Evolutionary conservation across 2,888 invertebrate species (phyloP).

Genomic region (Platynereis dumerilii): DNA sequence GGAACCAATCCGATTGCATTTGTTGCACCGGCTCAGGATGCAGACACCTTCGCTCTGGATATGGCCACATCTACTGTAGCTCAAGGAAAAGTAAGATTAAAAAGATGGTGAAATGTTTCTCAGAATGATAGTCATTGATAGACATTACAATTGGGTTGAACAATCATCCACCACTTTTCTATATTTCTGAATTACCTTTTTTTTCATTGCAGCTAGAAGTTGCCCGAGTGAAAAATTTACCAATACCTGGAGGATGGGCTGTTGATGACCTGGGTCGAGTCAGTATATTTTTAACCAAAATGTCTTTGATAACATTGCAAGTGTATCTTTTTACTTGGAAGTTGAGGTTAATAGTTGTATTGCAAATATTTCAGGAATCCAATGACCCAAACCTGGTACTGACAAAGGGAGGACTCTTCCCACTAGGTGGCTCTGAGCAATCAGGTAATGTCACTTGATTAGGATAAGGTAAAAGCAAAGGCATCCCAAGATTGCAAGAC

Average conservation of each 20-base stretch:
- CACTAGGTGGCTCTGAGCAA: constrained; percentile 64
- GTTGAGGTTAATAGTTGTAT: too few relatives aligned
- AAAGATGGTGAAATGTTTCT: too few relatives aligned
- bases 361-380: constrained; percentile 43
- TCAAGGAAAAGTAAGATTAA: constrained; percentile 77
- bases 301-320: background rate
- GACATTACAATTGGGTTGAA: too few relatives aligned
- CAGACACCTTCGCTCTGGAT: constrained; percentile 84
- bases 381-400: constrained; percentile 61
- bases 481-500: too few relatives aligned
- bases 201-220: constrained; percentile 75
- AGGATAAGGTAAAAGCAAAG: too few relatives aligned
- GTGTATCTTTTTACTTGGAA: background rate
- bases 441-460: constrained; percentile 1
- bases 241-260: constrained; percentile 87
- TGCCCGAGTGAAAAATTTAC: constrained; percentile 76
- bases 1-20: constrained; percentile 90
- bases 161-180: too few relatives aligned
- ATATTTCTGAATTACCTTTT: background rate
- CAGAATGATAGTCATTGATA: too few relatives aligned
- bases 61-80: constrained; percentile 96
- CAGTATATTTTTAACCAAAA: constrained; percentile 52
- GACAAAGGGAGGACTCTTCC: constrained; percentile 63
- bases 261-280: constrained; percentile 68
- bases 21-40: constrained; percentile 73